Evolutionary conservation across 1,140 invertebrate genomes (phyloP).

Genomic region (Periplaneta americana): DNA sequence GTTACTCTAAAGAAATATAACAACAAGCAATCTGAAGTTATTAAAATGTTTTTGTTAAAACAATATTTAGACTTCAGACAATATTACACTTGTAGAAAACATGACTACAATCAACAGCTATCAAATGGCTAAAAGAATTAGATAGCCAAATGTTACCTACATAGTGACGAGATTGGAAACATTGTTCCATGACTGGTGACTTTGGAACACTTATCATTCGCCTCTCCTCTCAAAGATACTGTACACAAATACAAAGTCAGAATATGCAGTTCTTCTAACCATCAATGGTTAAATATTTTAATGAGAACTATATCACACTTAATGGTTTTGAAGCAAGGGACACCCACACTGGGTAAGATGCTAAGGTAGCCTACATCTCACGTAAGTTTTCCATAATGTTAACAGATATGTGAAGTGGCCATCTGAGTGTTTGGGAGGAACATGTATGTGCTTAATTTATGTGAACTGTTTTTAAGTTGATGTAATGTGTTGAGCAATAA

Average conservation of each 20-base stretch:
- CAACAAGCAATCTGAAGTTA: no score
- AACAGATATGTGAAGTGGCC: no score
- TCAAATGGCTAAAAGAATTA: background rate
- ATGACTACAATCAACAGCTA: background rate
- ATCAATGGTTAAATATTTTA: background rate
- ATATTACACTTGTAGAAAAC: background rate
- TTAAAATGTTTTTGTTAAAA: no score
- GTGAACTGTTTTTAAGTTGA: no score
- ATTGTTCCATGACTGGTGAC: background rate
- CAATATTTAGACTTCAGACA: background rate
- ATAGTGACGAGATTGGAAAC: background rate
- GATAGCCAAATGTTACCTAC: background rate
- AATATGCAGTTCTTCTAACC: background rate
- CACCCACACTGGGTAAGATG: background rate
- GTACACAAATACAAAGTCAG: background rate
- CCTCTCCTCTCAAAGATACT: background rate
- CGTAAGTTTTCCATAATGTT: no score
- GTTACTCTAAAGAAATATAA: no score
- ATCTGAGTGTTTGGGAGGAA: no score
- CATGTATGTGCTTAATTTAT: no score
- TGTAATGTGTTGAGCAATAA: no score
- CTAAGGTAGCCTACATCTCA: no score
- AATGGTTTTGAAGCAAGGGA: background rate
- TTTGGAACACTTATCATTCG: background rate
- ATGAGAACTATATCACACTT: background rate